Percentiles rank a stretch among this genome's conserved stretches.
Conservation (phyloP, 2,888 invertebrate genomes). For the Mylabris sibirica region DNA sequence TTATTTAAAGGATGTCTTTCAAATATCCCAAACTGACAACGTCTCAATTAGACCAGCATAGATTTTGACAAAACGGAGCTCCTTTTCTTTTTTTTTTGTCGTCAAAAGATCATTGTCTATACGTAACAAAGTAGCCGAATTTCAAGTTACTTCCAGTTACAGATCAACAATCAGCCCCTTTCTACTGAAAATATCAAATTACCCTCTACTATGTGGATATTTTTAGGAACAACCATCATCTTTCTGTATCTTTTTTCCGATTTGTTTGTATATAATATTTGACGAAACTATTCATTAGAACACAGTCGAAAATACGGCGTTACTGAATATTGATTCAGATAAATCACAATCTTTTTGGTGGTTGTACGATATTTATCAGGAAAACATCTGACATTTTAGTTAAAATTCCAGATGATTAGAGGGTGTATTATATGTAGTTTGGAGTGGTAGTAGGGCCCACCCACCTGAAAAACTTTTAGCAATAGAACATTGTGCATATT, state of each 20-base stretch:
- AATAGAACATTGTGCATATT: slow-evolving; percentile 24
- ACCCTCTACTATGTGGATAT: slow-evolving; percentile 9
- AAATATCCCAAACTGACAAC: not conserved
- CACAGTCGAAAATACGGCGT: slow-evolving; percentile 14
- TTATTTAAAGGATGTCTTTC: not conserved
- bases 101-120: slow-evolving; percentile 18
- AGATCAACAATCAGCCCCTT: slow-evolving; percentile 33
- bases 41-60: not conserved
- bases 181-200: slow-evolving; percentile 31
- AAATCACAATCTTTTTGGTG: not conserved
- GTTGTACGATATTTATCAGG: not conserved
- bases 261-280: slow-evolving; percentile 15
- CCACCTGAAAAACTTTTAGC: slow-evolving; percentile 41
- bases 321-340: not conserved
- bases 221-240: slow-evolving; percentile 21
- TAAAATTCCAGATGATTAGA: slow-evolving; percentile 23
- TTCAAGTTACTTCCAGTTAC: slow-evolving; percentile 11
- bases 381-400: not conserved
- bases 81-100: not conserved
- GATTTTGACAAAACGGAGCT: not conserved
- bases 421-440: slow-evolving; percentile 16
- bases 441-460: slow-evolving; percentile 38
- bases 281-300: slow-evolving; percentile 13
- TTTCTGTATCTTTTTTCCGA: not conserved
- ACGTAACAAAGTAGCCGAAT: slow-evolving; percentile 30